Base-by-base conservation (phyloP, 2,797 vertebrate species). In the Coendou prehensilis region DNA sequence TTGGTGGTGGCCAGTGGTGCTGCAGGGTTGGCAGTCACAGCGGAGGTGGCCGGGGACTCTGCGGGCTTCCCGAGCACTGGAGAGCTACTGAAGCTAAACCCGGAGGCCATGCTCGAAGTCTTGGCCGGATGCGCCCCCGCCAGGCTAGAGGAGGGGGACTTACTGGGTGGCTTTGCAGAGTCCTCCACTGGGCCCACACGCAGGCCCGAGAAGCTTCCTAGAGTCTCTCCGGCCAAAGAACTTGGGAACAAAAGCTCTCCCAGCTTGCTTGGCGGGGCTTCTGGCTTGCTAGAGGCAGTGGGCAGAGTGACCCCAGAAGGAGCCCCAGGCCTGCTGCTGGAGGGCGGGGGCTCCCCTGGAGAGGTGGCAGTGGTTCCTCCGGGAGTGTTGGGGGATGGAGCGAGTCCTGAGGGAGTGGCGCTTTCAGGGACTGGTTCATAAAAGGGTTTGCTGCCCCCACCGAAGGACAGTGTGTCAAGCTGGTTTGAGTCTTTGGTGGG, bases 191-290 rank as follows among this genome's bases (percentile, higher is more conserved):
- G 99, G 85, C 99, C 99, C 6, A 99, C 99, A 1, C 99, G 98
- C 1, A 99, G 98, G 15, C 99, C 99, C 1, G 99, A 99, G 93
- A 99, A 99, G 93, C 99, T 99, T 20, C 99, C 99, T 0, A 99
- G 98, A 0, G 99, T 99, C 97, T 99, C 99, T n/a, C 99, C 99
- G 9, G 98, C 97, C 9, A 97, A 37, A 8, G 50, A 98, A 5
- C 97, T 97, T 71, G 98, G 98, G 87, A 98, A 98, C 10, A 98
- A 94, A 23, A 96, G 94, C 64, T 98, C 98, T 45, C 96, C 98
- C 85, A 97, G 54, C 97, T 99, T 99, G 6, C 98, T 84, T 0
- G 98, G 89, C 33, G 99, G 98, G 9, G 97, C 52, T 63, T 99
- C 99, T 23, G 95, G 33, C 97, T 98, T 99, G 89, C 97, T 89